Conservation (phyloP, 2,888 invertebrate genomes). For the Charanyca ferruginea region DNA sequence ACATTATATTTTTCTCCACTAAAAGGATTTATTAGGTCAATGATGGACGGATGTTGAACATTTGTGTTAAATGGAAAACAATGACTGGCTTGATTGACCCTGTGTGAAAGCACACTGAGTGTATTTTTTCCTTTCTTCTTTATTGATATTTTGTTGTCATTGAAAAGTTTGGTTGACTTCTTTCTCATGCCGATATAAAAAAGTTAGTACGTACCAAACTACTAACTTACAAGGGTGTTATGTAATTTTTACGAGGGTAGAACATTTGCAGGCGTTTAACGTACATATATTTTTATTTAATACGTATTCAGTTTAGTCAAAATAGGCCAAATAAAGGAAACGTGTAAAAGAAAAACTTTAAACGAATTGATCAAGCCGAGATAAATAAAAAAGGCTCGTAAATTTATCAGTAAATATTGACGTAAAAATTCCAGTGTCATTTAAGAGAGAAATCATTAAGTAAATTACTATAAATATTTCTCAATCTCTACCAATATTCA, state of each 20-base stretch:
- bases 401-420: not conserved
- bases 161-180: conserved; percentile 37
- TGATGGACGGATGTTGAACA: conserved; percentile 70
- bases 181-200: conserved; percentile 26
- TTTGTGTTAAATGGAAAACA: conserved; percentile 67
- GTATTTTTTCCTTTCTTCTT: conserved; percentile 15
- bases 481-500: not conserved
- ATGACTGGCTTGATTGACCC: conserved; percentile 65
- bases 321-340: not conserved
- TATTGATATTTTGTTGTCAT: conserved; percentile 52
- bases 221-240: conserved; percentile 6
- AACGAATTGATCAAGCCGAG: not conserved
- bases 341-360: not conserved
- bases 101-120: conserved; percentile 29
- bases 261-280: conserved; percentile 16
- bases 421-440: not conserved
- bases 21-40: conserved; percentile 79
- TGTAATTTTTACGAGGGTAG: conserved; percentile 21
- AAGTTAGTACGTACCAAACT: conserved; percentile 24
- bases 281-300: conserved; percentile 1
- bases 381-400: not conserved
- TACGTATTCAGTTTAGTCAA: not conserved
- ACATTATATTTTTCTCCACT: conserved; percentile 81
- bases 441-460: not conserved
- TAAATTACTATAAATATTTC: conserved; percentile 1